These are phyloP conservation scores for Marcusenius ussheri DNA, from an alignment of 2,113 vertebrate species.

Conservation along the genomic window DNA sequence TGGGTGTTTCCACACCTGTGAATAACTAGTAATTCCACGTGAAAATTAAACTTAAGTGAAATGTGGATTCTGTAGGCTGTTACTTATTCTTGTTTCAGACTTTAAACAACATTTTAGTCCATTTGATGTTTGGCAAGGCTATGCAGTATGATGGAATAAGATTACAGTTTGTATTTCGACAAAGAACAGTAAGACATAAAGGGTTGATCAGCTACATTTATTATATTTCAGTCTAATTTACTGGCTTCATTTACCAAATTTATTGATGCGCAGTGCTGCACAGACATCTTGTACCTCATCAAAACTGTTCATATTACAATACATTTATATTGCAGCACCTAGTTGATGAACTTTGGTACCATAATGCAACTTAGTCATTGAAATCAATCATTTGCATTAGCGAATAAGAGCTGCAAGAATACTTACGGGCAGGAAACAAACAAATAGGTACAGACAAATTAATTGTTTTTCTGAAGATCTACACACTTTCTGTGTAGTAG, in stretches of 20 bases:
- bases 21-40: neutral
- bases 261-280: neutral
- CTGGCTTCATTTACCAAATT: neutral
- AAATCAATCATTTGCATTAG: neutral
- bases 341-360: neutral
- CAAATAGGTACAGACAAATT: neutral
- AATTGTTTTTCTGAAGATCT: neutral
- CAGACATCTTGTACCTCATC: neutral
- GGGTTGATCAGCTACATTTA: neutral
- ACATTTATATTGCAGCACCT: neutral
- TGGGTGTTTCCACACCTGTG: too few relatives aligned
- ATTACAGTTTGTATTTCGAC: neutral
- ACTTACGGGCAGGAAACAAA: neutral
- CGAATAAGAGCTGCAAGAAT: neutral
- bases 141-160: neutral
- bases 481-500: neutral
- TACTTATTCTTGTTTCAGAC: neutral
- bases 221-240: neutral
- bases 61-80: neutral
- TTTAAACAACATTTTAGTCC: neutral
- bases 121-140: neutral
- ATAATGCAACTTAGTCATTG: neutral
- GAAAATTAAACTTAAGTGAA: neutral
- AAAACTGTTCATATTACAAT: neutral
- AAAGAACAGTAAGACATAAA: neutral